These are phyloP conservation scores for Rotaria macrura DNA, from an alignment of 2,888 invertebrate genomes.

Conservation along the genomic window DNA sequence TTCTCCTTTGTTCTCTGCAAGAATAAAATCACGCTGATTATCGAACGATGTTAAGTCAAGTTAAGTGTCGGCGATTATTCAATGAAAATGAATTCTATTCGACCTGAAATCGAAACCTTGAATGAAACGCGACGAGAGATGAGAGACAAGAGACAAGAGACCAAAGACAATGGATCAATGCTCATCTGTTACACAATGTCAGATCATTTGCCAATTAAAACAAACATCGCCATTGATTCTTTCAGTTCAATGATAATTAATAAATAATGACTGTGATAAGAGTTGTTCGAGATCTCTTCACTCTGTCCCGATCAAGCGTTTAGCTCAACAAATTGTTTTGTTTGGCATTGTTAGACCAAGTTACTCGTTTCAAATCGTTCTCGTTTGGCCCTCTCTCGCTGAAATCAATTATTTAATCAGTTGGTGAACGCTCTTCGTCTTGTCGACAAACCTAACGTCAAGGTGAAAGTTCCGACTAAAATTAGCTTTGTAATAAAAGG, in stretches of 20 bases:
- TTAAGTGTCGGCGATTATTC: not conserved
- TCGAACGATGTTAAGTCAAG: not conserved
- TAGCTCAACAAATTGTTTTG: too few relatives aligned
- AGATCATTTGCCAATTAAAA: not conserved
- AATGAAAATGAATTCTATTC: not conserved
- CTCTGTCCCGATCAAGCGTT: too few relatives aligned
- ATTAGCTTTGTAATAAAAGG: too few relatives aligned
- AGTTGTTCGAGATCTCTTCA: too few relatives aligned
- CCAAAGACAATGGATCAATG: too few relatives aligned
- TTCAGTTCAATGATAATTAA: not conserved
- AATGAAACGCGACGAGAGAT: not conserved
- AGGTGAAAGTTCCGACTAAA: too few relatives aligned
- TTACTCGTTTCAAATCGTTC: too few relatives aligned
- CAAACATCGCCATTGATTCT: not conserved
- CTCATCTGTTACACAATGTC: not conserved
- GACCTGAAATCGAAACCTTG: not conserved
- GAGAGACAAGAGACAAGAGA: not conserved
- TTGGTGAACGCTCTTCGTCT: too few relatives aligned
- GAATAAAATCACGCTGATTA: not conserved
- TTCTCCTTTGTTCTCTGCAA: not conserved
- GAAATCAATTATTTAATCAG: too few relatives aligned
- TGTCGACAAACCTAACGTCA: too few relatives aligned
- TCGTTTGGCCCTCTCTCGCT: too few relatives aligned
- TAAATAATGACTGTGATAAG: not conserved
- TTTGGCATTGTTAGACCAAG: too few relatives aligned